Evolutionary conservation across 2,797 vertebrate genomes (phyloP), one percentile per base, ranked within the genome.

Genomic region (Chelon auratus): DNA sequence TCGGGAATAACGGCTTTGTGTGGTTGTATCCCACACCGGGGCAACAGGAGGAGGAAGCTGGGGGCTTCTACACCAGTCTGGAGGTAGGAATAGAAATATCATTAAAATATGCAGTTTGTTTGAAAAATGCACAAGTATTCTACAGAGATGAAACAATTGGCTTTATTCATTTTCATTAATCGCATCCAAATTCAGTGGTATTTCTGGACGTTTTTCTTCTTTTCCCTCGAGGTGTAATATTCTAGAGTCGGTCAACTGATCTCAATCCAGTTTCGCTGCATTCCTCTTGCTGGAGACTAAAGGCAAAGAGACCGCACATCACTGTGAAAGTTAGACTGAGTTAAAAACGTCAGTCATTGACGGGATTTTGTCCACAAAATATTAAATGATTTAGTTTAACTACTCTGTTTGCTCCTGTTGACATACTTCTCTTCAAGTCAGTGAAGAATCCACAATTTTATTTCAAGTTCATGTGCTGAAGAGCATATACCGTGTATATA

Each of bases 1-100:
- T 99, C 0, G 97, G 97, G 1, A 99, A 98, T 92, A 99, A 99
- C 0, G 98, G 98, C 30, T 99, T 95, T 79, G 94, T 99, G 85
- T 99, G 98, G 98, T 94, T 99, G 78, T 97, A 97, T 87, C 97
- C 97, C 0, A 98, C 97, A 0, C 91, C 93, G 0, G 94, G 94
- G 39, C 94, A 96, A 70, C 96, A 94, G 56, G 96, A 97, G 0
- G 97, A 97, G 33, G 97, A 98, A 51, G 96, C 95, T 0, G 97
- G 98, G 0, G 96, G 97, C 60, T 98, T 97, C 74, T 88, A 90
- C 63, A 94, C 96, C 60, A 96, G 94, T 84, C 65, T 97, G 72
- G 97, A 99, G 96, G 98, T 97, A 70, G 73, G 75, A 33, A 30
- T 1, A 54, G 14, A 43, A 12, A 1, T 3, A 1, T 26, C 17